Evolutionary conservation across 2,797 vertebrate species (phyloP), one percentile per base, ranked within the genome.

Genomic region (Ambastaia sidthimunki): DNA sequence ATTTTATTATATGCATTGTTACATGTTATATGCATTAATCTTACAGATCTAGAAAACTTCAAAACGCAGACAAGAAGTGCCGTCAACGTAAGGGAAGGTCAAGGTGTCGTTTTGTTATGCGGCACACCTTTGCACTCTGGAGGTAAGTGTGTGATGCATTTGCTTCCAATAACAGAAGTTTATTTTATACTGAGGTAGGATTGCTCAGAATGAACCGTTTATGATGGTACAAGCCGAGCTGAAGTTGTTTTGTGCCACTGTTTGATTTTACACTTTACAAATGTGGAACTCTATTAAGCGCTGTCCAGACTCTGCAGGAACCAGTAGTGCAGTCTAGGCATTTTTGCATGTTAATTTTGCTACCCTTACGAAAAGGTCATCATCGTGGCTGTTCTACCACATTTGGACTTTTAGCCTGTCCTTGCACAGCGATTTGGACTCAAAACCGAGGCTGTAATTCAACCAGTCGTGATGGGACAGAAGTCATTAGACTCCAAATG

Each of bases 31-130:
- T 41, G 16, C 16, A n/a, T 81, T 54, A 25, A 71, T n/a, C 82
- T 82, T 89, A 15, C 90, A 98, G 97, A 97, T 89, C 93, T 94
- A 2, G 96, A 98, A 72, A 95, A 90, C 90, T 94, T 96, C 87
- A 95, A 95, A 92, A 94, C 83, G 5, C 96, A 94, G 77, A 92
- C 90, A 83, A 94, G 96, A 86, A 97, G 93, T 15, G 91, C 95
- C 0, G 97, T 98, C 67, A 97, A 96, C 0, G 97, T 98, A 54
- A 94, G 97, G 0, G 96, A 98, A 87, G 97, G 97, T 47, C 97
- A 98, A 90, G 97, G 97, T 0, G 96, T 98, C 0, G 97, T 98
- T 80, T 89, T 98, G 81, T 87, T 98, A 60, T 98, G 97, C 0
- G 96, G 97, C 6, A 94, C 95, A 0, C 91, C 96, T 0, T 89